Percentiles rank a stretch among this genome's conserved stretches.
These are phyloP conservation scores for Melanaphis sacchari DNA, from an alignment of 1,140 invertebrate genomes.

Conservation along the genomic window DNA sequence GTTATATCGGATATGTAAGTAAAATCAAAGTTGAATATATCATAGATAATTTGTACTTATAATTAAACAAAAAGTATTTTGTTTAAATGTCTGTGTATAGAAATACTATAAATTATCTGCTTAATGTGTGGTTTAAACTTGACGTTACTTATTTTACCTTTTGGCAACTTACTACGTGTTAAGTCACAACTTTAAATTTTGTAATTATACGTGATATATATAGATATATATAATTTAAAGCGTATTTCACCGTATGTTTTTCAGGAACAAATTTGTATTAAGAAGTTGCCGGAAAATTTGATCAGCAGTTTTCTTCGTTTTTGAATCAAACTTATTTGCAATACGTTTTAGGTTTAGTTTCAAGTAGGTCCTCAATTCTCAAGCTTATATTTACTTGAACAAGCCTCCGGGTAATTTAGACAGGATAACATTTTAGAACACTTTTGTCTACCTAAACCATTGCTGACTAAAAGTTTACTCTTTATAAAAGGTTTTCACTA, in stretches of 20 bases:
- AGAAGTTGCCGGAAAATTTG: not conserved
- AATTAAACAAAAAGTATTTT: not conserved
- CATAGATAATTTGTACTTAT: not conserved
- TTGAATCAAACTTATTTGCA: conserved; percentile 24
- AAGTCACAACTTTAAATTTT: not conserved
- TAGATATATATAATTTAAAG: not conserved
- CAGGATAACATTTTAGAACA: not conserved
- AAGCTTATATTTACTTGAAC: conserved; percentile 24
- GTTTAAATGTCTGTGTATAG: not conserved
- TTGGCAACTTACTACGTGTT: not conserved
- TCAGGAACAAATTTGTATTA: not conserved
- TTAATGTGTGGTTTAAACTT: not conserved
- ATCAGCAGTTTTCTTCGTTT: not conserved
- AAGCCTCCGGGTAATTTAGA: not conserved
- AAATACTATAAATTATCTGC: not conserved
- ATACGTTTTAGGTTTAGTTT: conserved; percentile 14
- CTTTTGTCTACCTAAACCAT: conserved; percentile 4
- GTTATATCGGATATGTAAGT: not conserved
- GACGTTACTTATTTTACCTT: not conserved
- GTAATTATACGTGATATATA: not conserved
- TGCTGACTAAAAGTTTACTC: conserved; percentile 3
- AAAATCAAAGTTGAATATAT: not conserved
- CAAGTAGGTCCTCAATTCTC: not conserved
- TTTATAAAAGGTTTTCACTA: conserved; percentile 39
- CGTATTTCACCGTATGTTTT: not conserved